Percentiles rank a stretch among this genome's conserved stretches.
Conservation (phyloP, 1,140 invertebrate species). For the Rhopalosiphum maidis region DNA sequence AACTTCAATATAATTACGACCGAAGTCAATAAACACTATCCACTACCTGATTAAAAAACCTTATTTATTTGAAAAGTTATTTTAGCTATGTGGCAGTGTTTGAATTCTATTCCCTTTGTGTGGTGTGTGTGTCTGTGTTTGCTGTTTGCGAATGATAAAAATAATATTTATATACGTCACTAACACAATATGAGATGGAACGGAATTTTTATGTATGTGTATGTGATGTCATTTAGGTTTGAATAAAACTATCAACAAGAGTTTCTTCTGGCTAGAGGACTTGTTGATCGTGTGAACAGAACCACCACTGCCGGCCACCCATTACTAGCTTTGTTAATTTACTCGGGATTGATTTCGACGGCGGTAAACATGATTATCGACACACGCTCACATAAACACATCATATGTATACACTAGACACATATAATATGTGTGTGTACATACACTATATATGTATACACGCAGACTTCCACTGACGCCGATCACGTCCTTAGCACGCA, state of each 20-base stretch:
- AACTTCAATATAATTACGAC: no score
- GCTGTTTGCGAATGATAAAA: no score
- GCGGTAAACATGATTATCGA: background rate
- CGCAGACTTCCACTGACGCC: background rate
- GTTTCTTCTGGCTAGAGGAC: background rate
- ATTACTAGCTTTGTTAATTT: background rate
- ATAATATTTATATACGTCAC: no score
- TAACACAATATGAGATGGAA: no score
- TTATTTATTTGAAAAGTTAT: no score
- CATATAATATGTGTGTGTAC: background rate
- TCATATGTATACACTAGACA: background rate
- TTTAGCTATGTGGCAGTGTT: no score
- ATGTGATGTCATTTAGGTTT: background rate
- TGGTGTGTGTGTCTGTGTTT: no score
- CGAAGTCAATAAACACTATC: no score
- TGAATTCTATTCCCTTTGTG: no score
- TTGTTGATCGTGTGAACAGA: background rate
- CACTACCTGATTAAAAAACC: no score
- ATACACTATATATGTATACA: background rate
- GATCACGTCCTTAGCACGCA: background rate
- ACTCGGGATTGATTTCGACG: background rate
- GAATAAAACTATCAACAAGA: background rate
- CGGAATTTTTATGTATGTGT: no score
- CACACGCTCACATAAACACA: background rate
- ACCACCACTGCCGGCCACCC: background rate